phyloP scores from a whole-genome alignment of 2,797 vertebrate species.

The Poeciliopsis gracilis region DNA sequence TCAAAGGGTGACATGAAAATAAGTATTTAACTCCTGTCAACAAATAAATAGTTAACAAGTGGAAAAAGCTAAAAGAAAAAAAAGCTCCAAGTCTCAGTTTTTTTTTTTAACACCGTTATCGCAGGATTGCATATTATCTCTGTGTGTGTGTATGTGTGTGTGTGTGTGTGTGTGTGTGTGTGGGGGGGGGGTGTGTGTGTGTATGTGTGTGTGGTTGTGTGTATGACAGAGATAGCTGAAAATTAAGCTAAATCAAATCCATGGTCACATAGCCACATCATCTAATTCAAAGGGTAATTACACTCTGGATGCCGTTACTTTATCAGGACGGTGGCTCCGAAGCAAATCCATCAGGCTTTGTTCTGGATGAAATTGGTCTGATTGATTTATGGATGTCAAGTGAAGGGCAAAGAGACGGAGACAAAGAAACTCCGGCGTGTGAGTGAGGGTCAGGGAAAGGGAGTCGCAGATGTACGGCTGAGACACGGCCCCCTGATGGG shows the following conservation, averaged over 20 bases:
- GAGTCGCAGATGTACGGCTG: slow-evolving; percentile 59
- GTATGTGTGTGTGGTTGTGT: background rate
- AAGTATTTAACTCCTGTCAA: background rate
- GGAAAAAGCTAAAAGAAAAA: background rate
- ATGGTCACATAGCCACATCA: slow-evolving; percentile 61
- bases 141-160: background rate
- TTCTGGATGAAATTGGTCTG: slow-evolving; percentile 75
- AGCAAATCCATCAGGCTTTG: slow-evolving; percentile 70
- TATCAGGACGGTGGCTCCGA: slow-evolving; percentile 62
- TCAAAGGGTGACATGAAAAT: background rate
- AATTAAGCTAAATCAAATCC: slow-evolving; percentile 66
- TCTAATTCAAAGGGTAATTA: slow-evolving; percentile 73
- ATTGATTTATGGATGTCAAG: slow-evolving; percentile 81
- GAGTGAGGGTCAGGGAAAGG: slow-evolving; percentile 52
- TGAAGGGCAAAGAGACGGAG: slow-evolving; percentile 75
- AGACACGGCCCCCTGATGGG: slow-evolving; percentile 64
- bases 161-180: background rate
- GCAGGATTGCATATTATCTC: background rate
- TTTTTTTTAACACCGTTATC: background rate
- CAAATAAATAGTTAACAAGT: background rate
- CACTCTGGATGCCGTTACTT: slow-evolving; percentile 60
- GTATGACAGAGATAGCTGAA: slow-evolving; percentile 34
- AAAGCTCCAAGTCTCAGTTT: background rate
- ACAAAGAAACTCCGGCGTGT: slow-evolving; percentile 62
- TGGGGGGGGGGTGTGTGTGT: no score